Base-by-base conservation (phyloP, 2,797 vertebrate species). In the Darevskia nairensis region DNA sequence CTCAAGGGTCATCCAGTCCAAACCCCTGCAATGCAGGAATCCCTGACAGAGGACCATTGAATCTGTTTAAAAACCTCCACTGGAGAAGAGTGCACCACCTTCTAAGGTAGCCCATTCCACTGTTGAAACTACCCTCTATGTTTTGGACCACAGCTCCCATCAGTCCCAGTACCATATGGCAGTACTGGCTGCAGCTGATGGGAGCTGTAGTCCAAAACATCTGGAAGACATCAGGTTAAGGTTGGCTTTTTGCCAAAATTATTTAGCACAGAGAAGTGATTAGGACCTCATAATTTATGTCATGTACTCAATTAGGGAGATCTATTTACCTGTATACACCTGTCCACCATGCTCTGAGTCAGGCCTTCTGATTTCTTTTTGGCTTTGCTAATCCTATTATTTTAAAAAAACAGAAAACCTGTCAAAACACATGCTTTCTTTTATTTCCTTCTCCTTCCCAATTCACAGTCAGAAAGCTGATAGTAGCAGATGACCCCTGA, bases 281-380 rank as follows among this genome's bases (percentile, higher is more conserved):
- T 35, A 75, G 83, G 27, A 76, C 29, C 35, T 39, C 15, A 5
- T 21, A 74, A 64, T 64, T 64, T 64, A 64, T 19, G 61, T 64
- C 61, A 64, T 64, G 21, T 64, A 64, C 2, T 61, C 23, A 19
- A 23, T 19, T 61, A 23, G 59, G 59, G 59, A 61, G 21, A 61
- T 19, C 59, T 23, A 82, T 77, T 88, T 88, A 99, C 99, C 98
- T 99, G 99, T 94, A 99, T 98, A 93, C 99, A 99, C 87, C 99
- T 98, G 95, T 99, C 99, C 94, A 99, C 99, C 98, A 99, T 99
- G 55, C 98, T 99, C 96, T 99, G 99, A 0, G 99, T 99, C 93
- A 99, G 94, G 5, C 98, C 98, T 92, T 99, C 99, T 0, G 97
- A 94, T 90, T 98, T 99, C 97, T 99, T 99, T 96, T 99, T 99